Base-by-base conservation (phyloP, 2,797 vertebrate genomes). In the Clarias pachynema region DNA sequence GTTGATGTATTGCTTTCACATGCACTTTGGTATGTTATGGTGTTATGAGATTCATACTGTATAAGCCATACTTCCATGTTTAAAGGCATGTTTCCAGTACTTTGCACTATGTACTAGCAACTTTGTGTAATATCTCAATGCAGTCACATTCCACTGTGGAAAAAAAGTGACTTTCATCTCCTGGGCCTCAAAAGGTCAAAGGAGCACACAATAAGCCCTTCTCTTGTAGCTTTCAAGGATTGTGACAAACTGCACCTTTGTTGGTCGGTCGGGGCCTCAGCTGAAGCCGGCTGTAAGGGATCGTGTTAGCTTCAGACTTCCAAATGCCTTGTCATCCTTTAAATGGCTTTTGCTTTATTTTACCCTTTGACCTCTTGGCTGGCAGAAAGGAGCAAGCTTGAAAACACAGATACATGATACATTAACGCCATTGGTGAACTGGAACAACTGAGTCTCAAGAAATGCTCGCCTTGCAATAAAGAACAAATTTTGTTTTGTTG, bases 291-390 rank as follows among this genome's bases (percentile, higher is more conserved):
- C 92, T 90, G 86, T 72, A 63, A 87, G 86, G 83, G 89, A 92
- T 88, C 82, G 86, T 77, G 65, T 73, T 65, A 87, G 92, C 93
- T 93, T 95, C 92, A 94, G 94, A 92, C 94, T 93, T 94, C 90
- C 91, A 86, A 93, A 94, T 94, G 94, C 92, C 92, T 90, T 94
- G 93, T 95, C 93, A 94, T 91, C 91, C 94, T 94, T 91, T 93
- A 95, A 95, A 95, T 92, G 92, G 94, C 93, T 93, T 95, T 94
- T 95, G 94, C 93, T 94, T 95, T 95, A 94, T 95, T 95, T 95
- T 92, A 93, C 94, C 95, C 92, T 91, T 89, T 95, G 94, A 96
- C 95, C 95, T 79, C 65, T 85, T 59, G 24, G 85, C 91, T 92
- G 91, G 91, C 85, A 91, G 90, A 95, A 94, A 95, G 90, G 92